Evolutionary conservation across 2,797 vertebrate genomes (phyloP).

Genomic region (Falco concolor): DNA sequence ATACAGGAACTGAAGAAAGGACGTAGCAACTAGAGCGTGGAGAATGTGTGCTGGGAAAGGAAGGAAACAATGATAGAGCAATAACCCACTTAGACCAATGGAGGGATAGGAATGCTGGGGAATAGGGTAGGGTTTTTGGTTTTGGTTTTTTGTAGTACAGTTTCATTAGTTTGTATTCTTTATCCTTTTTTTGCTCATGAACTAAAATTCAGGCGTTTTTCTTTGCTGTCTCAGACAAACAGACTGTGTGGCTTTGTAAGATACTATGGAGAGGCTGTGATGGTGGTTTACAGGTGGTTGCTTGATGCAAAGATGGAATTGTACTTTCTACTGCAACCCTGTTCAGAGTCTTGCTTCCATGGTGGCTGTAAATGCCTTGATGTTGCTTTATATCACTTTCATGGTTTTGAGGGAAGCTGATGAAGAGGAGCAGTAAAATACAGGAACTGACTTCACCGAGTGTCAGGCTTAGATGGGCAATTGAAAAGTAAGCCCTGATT

Average conservation of each 20-base stretch:
- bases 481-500: neutral
- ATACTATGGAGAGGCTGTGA: neutral
- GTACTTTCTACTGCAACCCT: neutral
- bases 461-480: neutral
- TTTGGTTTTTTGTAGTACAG: neutral
- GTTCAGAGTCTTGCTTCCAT: neutral
- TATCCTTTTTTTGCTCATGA: neutral
- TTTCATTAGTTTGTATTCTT: neutral
- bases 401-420: neutral
- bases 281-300: neutral
- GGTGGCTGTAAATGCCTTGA: neutral
- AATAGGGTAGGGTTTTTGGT: accelerated
- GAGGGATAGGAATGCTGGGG: neutral
- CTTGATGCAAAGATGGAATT: neutral
- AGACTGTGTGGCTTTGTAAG: neutral
- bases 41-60: neutral
- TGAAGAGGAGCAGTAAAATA: neutral
- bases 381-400: neutral
- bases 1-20: neutral
- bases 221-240: neutral
- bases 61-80: neutral
- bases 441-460: neutral
- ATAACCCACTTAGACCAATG: neutral
- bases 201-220: neutral
- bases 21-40: neutral